Conservation (phyloP, 2,797 vertebrate genomes). For the Chaunax sp. region DNA sequence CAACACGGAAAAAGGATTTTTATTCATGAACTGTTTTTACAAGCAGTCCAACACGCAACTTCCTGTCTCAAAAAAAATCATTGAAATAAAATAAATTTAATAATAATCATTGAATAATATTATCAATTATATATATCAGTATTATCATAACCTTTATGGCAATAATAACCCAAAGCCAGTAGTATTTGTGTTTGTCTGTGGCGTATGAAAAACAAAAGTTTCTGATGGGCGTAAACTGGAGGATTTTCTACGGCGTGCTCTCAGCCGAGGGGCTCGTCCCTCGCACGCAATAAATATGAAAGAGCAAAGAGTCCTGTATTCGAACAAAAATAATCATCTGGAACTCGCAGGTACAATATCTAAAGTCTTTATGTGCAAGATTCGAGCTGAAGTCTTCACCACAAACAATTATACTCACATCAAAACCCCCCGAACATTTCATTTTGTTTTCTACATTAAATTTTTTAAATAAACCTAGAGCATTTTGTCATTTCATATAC, state of each 20-base stretch:
- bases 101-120: slow-evolving; percentile 81
- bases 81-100: slow-evolving; percentile 75
- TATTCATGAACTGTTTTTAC: slow-evolving; percentile 89
- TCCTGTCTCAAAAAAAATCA: slow-evolving; percentile 76
- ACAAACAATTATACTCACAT: slow-evolving; percentile 82
- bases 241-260: slow-evolving; percentile 65
- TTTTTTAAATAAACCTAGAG: slow-evolving; percentile 86
- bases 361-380: slow-evolving; percentile 88
- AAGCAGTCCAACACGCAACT: slow-evolving; percentile 87
- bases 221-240: slow-evolving; percentile 64
- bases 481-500: slow-evolving; percentile 84
- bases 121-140: slow-evolving; percentile 77
- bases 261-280: slow-evolving; percentile 58
- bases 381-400: slow-evolving; percentile 84
- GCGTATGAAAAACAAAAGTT: slow-evolving; percentile 64
- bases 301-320: slow-evolving; percentile 82
- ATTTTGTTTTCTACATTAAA: slow-evolving; percentile 75
- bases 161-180: slow-evolving; percentile 84
- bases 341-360: slow-evolving; percentile 85
- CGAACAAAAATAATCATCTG: slow-evolving; percentile 82
- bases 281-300: slow-evolving; percentile 85
- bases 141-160: slow-evolving; percentile 77
- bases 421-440: slow-evolving; percentile 62
- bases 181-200: slow-evolving; percentile 82
- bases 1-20: slow-evolving; percentile 85